Evolutionary conservation across 2,888 invertebrate genomes (phyloP), one percentile per base, ranked within the genome.

Genomic region (Limulus polyphemus): DNA sequence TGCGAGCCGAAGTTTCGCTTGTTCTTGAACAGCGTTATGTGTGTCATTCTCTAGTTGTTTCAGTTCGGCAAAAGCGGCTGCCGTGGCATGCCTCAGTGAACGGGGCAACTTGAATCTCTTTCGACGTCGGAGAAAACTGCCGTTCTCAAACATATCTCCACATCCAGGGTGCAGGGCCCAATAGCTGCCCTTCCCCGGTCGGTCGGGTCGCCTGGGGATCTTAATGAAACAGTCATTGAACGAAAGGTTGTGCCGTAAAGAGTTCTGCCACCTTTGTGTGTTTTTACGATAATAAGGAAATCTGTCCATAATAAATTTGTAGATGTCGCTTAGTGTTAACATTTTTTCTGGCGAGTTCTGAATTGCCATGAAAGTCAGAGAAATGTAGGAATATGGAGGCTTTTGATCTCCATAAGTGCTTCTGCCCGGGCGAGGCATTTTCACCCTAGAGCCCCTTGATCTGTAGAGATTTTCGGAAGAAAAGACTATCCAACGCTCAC

Each of bases 341-440:
- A 97, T 98, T 78, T 97, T 94, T 78, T 98, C 97, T 60, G 88
- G 85, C 13, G 93, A 93, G 74, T 90, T 90, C 87, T 97, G 95
- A 74, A 99, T 98, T 63, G 98, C 98, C 98, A 99, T 99, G 65
- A 98, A 97, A 50, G 98, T 99, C 69, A 99, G 81, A 56, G 97
- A 94, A 75, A 99, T 99, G 80, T 99, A 99, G 56, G 97, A 97
- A 78, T 95, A 99, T 51, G 98, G 98, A 65, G 98, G 98, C 79
- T 99, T 99, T 79, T 97, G 94, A 77, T 95, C 95, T 75, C 94
- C 93, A 71, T 95, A 97, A 62, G 92, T 90, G 79, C 93, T 94
- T 72, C 94, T 85, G 73, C 94, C 90, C 72, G 95, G 95, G 76
- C 95, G 86, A 75, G 95, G 95, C 95, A 95, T 95, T 32, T 32